Evolutionary conservation across 2,888 invertebrate species (phyloP).

Genomic region (Colostygia pectinataria): DNA sequence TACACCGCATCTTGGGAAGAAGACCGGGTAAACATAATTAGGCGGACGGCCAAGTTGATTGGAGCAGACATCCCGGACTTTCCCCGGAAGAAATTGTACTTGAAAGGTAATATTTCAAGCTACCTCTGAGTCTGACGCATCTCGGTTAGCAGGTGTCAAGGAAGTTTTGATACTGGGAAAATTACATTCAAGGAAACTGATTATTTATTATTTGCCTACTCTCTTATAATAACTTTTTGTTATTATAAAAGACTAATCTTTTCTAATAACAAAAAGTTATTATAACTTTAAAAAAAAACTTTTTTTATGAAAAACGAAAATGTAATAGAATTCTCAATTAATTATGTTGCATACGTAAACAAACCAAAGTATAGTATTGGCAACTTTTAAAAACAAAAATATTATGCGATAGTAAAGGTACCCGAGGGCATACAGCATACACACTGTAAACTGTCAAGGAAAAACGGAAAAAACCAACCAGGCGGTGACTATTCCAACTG

Average conservation of each 20-base stretch:
- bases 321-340: too few relatives aligned
- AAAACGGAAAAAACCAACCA: conserved; percentile 60
- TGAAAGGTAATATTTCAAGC: conserved; percentile 65
- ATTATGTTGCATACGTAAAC: too few relatives aligned
- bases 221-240: too few relatives aligned
- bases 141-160: conserved; percentile 40
- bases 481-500: conserved; percentile 72
- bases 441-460: conserved; percentile 40
- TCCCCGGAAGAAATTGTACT: conserved; percentile 58
- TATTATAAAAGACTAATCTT: too few relatives aligned
- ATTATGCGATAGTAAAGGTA: too few relatives aligned
- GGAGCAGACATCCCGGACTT: conserved; percentile 58
- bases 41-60: conserved; percentile 63
- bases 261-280: too few relatives aligned
- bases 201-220: not conserved
- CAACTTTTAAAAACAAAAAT: too few relatives aligned
- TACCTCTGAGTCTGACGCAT: conserved; percentile 55
- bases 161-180: conserved; percentile 46
- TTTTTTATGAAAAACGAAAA: too few relatives aligned
- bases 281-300: too few relatives aligned
- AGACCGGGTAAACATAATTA: conserved; percentile 71
- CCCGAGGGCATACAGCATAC: conserved; percentile 5
- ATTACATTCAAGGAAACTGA: conserved; percentile 15
- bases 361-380: too few relatives aligned
- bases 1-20: conserved; percentile 49